phyloP scores from a whole-genome alignment of 2,113 vertebrate species.

The Lagopus leucura region DNA sequence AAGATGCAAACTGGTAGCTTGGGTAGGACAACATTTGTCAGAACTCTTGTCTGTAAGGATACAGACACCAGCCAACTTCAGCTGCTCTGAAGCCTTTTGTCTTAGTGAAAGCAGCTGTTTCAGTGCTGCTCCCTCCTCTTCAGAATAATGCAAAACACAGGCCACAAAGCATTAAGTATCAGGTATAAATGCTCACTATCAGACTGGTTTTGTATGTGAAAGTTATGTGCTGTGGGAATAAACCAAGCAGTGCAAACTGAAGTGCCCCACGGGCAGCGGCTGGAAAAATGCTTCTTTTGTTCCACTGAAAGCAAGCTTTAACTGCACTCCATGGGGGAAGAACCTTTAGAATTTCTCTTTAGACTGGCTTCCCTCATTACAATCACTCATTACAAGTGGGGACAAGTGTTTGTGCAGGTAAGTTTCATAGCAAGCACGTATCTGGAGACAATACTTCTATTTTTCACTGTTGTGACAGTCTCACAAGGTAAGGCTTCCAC shows the following conservation, averaged over 20 bases:
- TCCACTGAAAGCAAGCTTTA: not conserved
- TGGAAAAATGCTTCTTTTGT: not conserved
- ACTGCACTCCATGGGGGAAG: not conserved
- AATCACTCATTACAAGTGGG: accelerated
- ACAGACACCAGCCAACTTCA: accelerated
- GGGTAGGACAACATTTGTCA: not conserved
- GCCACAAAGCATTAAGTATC: not conserved
- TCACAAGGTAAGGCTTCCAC: not conserved
- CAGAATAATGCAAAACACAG: not conserved
- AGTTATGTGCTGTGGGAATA: not conserved
- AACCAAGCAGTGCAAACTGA: not conserved
- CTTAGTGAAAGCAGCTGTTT: not conserved
- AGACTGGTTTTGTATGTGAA: not conserved
- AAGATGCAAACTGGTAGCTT: not conserved
- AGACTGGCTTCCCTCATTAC: not conserved
- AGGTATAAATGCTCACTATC: not conserved
- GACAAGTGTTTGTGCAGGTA: not conserved
- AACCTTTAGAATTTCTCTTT: not conserved
- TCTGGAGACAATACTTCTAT: not conserved
- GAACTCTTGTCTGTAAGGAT: not conserved
- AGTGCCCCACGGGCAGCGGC: not conserved
- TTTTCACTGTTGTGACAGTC: not conserved
- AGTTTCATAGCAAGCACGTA: accelerated
- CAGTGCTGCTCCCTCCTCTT: not conserved
- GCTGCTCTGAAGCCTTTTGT: not conserved